Base-by-base conservation (phyloP, 2,888 invertebrate species). In the Drosophila falleni region DNA sequence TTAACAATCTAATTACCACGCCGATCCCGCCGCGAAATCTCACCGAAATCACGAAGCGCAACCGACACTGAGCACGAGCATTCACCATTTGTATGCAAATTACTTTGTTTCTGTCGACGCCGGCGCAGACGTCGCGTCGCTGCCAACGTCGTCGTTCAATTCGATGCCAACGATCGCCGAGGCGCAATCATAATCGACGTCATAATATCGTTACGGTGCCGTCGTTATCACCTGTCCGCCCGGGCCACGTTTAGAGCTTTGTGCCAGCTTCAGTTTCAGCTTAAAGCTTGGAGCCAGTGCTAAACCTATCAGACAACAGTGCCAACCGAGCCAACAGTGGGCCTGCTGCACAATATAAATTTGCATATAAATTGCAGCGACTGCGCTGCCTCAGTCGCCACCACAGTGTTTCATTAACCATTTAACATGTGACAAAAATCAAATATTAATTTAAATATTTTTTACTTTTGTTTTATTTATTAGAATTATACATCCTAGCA, bases 21-120 rank as follows among this genome's bases (percentile, higher is more conserved):
- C 78, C 64, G 62, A 60, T 64, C 23, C 58, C 62, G 62, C 35
- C 23, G 44, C 42, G 61, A 80, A 82, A 88, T 88, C 88, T 86
- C 39, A 50, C 11, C 76, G 69, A 65, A 87, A 87, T 87, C 86
- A 84, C 76, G 89, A 87, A 87, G 86, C 86, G 89, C 86, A 87
- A 63, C 87, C 85, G 84, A 77, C 83, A 70, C 83, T 81, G 82
- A 84, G 82, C 82, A 82, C 89, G 86, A 87, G 86, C 86, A 87
- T 87, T 89, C 71, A 87, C 78, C 89, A 86, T 87, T 87, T 89
- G 87, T 89, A 87, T 87, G 86, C 86, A 87, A 87, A 87, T 87
- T 81, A 68, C 65, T 73, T 71, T 71, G 79, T 68, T 69, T 59
- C 64, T 37, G 62, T 8, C 54, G 41, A 42, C 56, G 54, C 13